phyloP scores from a whole-genome alignment of 2,797 vertebrate species.

The Chrosomus eos region DNA sequence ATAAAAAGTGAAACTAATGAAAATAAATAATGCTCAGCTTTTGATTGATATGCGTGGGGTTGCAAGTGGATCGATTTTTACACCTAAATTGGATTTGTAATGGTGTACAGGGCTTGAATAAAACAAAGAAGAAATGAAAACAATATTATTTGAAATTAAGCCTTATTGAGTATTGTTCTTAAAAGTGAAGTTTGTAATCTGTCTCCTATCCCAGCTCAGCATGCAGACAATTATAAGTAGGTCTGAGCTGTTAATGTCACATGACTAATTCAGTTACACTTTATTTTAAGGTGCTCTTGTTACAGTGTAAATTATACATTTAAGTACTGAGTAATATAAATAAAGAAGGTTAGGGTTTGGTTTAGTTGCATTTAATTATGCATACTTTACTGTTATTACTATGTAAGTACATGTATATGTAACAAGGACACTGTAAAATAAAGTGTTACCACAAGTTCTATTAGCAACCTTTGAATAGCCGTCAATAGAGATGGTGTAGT shows the following conservation, averaged over 20 bases:
- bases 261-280: background rate
- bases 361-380: background rate
- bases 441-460: background rate
- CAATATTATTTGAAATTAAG: background rate
- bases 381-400: background rate
- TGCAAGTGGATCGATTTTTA: conserved; percentile 15
- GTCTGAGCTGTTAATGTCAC: background rate
- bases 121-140: background rate
- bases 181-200: background rate
- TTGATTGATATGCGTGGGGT: conserved; percentile 29
- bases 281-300: background rate
- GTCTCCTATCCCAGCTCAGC: background rate
- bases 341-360: background rate
- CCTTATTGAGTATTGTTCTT: background rate
- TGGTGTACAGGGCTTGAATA: background rate
- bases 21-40: conserved; percentile 25
- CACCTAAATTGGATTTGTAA: conserved; percentile 26
- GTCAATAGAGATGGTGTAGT: background rate
- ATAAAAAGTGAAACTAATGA: conserved; percentile 39
- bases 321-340: background rate
- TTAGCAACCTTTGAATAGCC: background rate
- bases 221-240: background rate
- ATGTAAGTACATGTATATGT: background rate
- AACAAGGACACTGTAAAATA: too few species aligned
- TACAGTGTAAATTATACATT: background rate